A percentile compares a stretch with the other conserved stretches of the same genome.
phyloP scores from a whole-genome alignment of 1,140 invertebrate genomes.

The Maniola jurtina region DNA sequence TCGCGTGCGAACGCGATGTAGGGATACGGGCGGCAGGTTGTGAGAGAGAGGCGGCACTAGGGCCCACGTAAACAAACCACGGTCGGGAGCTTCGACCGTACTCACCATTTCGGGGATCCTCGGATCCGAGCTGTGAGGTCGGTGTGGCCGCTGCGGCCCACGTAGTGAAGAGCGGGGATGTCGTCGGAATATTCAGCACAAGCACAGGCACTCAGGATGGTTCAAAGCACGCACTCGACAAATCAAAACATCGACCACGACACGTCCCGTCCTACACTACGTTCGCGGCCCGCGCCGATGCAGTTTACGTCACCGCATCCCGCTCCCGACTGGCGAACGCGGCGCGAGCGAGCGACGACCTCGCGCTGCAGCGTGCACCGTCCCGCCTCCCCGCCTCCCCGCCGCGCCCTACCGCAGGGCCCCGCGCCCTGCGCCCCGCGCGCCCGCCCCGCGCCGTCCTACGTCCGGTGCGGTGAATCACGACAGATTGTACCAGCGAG shows the following conservation, averaged over 20 bases:
- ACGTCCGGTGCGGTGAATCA: conserved; percentile 70
- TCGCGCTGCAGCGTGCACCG: conserved; percentile 74
- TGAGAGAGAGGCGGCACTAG: conserved; percentile 65
- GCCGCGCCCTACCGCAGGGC: conserved; percentile 43
- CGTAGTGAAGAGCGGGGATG: conserved; percentile 72
- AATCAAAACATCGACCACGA: conserved; percentile 57
- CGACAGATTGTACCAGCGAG: conserved; percentile 46
- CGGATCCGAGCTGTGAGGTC: conserved; percentile 41
- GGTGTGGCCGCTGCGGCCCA: conserved; percentile 55
- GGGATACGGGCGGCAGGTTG: conserved; percentile 72
- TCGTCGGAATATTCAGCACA: conserved; percentile 59
- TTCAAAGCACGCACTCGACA: conserved; percentile 59
- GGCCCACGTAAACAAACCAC: conserved; percentile 76
- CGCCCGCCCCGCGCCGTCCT: conserved; percentile 52
- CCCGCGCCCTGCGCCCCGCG: conserved; percentile 45
- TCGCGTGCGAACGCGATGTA: conserved; percentile 66
- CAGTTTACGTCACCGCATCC: conserved; percentile 78
- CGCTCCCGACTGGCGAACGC: conserved; percentile 73
- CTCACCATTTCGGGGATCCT: conserved; percentile 76
- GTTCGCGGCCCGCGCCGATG: conserved; percentile 72
- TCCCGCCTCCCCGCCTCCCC: conserved; percentile 51
- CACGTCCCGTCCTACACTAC: conserved; percentile 75
- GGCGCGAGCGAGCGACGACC: conserved; percentile 72
- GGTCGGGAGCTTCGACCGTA: conserved; percentile 74
- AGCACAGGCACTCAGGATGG: conserved; percentile 61